phyloP scores from a whole-genome alignment of 2,797 vertebrate genomes.

The Tachyglossus aculeatus region DNA sequence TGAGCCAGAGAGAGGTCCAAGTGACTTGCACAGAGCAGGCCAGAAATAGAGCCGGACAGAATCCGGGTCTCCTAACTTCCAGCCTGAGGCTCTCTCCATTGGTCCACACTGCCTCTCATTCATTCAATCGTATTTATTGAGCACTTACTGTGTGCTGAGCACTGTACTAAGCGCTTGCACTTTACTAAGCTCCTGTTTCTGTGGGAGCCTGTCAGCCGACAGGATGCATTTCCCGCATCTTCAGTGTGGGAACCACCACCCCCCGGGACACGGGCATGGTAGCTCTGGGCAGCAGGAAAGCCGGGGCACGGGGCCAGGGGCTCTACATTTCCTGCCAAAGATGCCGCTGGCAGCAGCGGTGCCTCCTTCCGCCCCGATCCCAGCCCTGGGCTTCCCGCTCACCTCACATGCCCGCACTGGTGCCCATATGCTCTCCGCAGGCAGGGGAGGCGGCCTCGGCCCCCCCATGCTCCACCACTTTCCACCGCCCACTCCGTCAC shows the following conservation, averaged over 20 bases:
- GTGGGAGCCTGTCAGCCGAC: not conserved
- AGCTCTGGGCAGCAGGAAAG: conserved; percentile 65
- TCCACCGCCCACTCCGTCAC: too few species aligned
- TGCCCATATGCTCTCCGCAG: conserved; percentile 39
- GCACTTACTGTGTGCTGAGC: not conserved
- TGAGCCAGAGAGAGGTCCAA: not conserved
- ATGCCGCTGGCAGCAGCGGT: conserved; percentile 67
- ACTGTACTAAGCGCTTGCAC: not conserved
- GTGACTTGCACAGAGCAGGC: not conserved
- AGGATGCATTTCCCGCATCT: conserved; percentile 21
- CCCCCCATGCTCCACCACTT: not conserved
- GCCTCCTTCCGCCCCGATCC: too few species aligned
- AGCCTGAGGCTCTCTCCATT: too few species aligned
- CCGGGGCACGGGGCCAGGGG: conserved; percentile 60
- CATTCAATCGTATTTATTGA: not conserved
- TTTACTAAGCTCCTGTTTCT: conserved; percentile 2
- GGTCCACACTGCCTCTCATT: too few species aligned
- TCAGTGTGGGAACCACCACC: conserved; percentile 47
- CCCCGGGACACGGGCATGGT: conserved; percentile 56
- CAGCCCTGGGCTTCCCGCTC: conserved; percentile 18
- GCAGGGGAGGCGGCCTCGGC: conserved; percentile 8
- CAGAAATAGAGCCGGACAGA: not conserved
- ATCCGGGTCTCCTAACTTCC: too few species aligned
- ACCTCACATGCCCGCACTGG: conserved; percentile 10
- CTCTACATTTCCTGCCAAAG: conserved; percentile 25